phyloP scores from a whole-genome alignment of 2,888 invertebrate genomes.

The Lumbricus terrestris region DNA sequence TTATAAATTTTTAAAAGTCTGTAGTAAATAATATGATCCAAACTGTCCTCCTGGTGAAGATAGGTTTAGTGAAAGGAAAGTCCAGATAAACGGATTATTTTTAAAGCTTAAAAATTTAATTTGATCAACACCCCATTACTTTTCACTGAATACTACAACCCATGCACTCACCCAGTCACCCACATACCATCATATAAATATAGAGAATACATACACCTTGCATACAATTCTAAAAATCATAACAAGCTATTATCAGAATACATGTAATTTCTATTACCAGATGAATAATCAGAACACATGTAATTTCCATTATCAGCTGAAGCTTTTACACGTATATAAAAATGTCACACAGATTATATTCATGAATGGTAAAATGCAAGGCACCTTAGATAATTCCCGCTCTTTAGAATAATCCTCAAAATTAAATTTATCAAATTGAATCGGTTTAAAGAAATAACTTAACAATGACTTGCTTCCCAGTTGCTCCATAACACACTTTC shows the following conservation, averaged over 20 bases:
- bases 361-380: too few relatives aligned
- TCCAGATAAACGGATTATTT: background rate
- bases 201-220: background rate
- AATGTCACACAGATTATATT: background rate
- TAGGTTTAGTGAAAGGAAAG: background rate
- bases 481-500: too few relatives aligned
- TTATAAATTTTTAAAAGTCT: too few relatives aligned
- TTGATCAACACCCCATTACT: background rate
- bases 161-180: too few relatives aligned
- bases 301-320: too few relatives aligned
- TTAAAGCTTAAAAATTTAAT: background rate
- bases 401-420: background rate
- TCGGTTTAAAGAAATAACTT: too few relatives aligned
- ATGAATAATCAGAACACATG: too few relatives aligned
- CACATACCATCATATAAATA: too few relatives aligned
- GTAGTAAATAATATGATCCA: too few relatives aligned
- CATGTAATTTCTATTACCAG: too few relatives aligned
- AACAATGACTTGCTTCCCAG: too few relatives aligned
- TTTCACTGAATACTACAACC: background rate
- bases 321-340: background rate
- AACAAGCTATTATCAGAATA: background rate
- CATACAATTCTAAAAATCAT: background rate
- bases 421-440: too few relatives aligned
- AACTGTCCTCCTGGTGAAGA: background rate
- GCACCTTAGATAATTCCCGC: background rate